Base-by-base conservation (phyloP, 2,113 vertebrate genomes). In the Natator depressus region DNA sequence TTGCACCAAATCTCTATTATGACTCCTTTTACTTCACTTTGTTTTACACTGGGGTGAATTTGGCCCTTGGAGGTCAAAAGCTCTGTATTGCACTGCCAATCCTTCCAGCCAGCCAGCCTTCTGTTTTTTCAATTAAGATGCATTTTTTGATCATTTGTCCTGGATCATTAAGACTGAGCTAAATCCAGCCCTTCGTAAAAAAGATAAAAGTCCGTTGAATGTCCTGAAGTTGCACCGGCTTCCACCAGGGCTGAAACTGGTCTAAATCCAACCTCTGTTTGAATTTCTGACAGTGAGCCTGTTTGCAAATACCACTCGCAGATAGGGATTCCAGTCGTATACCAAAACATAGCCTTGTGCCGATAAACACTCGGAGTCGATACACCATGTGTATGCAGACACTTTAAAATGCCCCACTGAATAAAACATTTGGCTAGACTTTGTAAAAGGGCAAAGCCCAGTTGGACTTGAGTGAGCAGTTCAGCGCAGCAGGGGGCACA, bases 401-500 rank as follows among this genome's bases (percentile, higher is more conserved):
- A 55, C 69, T 87, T 93, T 62, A 78, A 96, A 92, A 91, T 85
- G 86, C 24, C 24, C 89, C 51, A 82, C 90, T 93, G 79, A 84
- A 47, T 55, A 85, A 86, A 29, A 80, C 35, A 59, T 93, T 96
- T 93, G 81, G 88, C 91, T 49, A 59, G 69, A 90, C 57, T 91
- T 90, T 85, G 95, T 79, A 75, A 93, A 91, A 38, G 91, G 80
- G 75, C 92, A 93, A 85, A 90, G 92, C 87, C 72, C 86, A 62
- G 95, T 87, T 91, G 92, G 89, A 69, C 84, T 85, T 94, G 93
- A 92, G 79, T 89, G 8, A 85, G 91, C 72, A 82, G 89, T 78
- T 75, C 91, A 10, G 7, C 57, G 49, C 91, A 82, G 57, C 81
- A 27, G 22, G 83, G 53, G 91, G 84, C 88, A 78, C 50, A 0